Base-by-base conservation (phyloP, 2,797 vertebrate genomes). In the Halcyon badia region DNA sequence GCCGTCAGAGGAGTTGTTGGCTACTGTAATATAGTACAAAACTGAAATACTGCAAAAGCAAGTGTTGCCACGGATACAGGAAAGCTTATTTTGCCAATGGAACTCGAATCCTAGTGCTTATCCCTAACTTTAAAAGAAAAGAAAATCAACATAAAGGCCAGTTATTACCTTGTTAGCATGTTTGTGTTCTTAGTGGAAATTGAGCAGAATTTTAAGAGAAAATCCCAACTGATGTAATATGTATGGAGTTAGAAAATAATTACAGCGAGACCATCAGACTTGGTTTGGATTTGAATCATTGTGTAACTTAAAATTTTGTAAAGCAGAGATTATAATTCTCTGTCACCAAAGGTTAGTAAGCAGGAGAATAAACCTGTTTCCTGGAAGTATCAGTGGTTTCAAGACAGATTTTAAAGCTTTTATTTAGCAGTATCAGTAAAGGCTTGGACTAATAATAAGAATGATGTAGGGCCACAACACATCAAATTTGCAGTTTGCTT, bases 1-100 rank as follows among this genome's bases (percentile, higher is more conserved):
- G 44, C 37, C 31, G 46, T 91, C 31, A 31, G 58, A 87, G 72
- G 58, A 73, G 3, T 49, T 89, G 13, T 49, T 76, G 44, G 19
- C 18, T 75, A 10, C 37, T 20, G 5, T 41, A 66, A 30, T 13
- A 12, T 37, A 35, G 35, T 41, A 80, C 11, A 52, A 13, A 72
- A 61, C 25, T 75, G 56, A 90, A 94, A 49, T 61, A 62, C 31
- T 69, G 56, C 30, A 76, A 87, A 80, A 87, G 41, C 44, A 62
- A 79, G 6, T 73, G n/a, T 73, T 92, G 66, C 26, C 21, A 46
- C 10, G 66, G 42, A 21, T 35, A n/a, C 12, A 62, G 31, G 33
- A 5, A 52, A 62, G 11, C 21, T 76, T 88, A 6, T 92, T 84
- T 62, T 80, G 54, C 39, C 62, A 62, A 54, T 28, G 13, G 42